Evolutionary conservation across 2,113 vertebrate species (phyloP).

Genomic region (Larimichthys polyactis): DNA sequence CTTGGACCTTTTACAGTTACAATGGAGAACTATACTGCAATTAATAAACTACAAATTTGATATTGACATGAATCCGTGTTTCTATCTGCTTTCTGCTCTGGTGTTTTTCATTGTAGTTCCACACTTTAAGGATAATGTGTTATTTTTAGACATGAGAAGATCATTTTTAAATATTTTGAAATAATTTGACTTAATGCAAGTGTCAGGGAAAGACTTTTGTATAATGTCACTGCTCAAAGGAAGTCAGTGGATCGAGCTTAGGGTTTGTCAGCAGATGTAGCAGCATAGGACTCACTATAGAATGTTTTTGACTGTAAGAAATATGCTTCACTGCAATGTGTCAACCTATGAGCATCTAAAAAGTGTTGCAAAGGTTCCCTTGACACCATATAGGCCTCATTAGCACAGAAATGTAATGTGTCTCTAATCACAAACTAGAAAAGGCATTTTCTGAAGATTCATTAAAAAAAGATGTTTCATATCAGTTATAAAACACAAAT

Average conservation of each 20-base stretch:
- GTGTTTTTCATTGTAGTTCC: not conserved
- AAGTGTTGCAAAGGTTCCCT: not conserved
- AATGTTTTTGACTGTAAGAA: not conserved
- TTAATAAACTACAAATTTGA: slow-evolving; percentile 59
- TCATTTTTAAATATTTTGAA: not conserved
- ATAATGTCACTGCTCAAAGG: not conserved
- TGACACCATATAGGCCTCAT: too few relatives aligned
- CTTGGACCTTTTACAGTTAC: slow-evolving; percentile 37
- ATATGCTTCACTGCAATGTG: not conserved
- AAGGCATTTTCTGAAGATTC: not conserved
- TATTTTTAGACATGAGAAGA: not conserved
- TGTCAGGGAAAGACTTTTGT: not conserved
- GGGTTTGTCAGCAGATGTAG: not conserved
- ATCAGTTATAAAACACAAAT: not conserved
- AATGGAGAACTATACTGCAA: slow-evolving; percentile 4
- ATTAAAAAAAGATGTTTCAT: not conserved
- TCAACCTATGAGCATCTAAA: not conserved
- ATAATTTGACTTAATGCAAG: not conserved
- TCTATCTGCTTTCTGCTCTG: not conserved
- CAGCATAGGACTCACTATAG: not conserved
- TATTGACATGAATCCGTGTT: slow-evolving; percentile 22
- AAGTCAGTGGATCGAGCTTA: not conserved
- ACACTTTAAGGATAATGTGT: not conserved
- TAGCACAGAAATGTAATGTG: not conserved
- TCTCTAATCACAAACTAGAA: not conserved